Base-by-base conservation (phyloP, 2,888 invertebrate genomes). In the Rhorus exstirpatorius region DNA sequence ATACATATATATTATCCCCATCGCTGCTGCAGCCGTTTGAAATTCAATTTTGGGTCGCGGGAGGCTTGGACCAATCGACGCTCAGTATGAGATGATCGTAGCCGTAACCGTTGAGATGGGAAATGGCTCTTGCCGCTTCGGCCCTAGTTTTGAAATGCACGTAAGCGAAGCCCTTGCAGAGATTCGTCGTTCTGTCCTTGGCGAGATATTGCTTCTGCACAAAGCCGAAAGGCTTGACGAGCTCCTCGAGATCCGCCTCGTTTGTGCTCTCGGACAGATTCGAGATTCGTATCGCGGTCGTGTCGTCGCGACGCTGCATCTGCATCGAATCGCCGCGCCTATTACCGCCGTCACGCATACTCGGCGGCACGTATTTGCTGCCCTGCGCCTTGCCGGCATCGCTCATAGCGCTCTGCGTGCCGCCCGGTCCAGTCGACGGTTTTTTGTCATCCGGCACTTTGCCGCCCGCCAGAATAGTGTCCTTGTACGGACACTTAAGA, bases 1-100 rank as follows among this genome's bases (percentile, higher is more conserved):
- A n/a, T n/a, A n/a, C n/a, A n/a, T n/a, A n/a, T n/a, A n/a, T n/a
- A n/a, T n/a, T n/a, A n/a, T n/a, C n/a, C n/a, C n/a, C n/a, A n/a
- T n/a, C n/a, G n/a, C n/a, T n/a, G n/a, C n/a, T n/a, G n/a, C n/a
- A n/a, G n/a, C n/a, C n/a, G n/a, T n/a, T 10, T 10, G 0, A 17
- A 46, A 49, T 84, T 89, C 86, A 89, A 80, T 89, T 92, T 70
- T 79, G 92, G 79, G 88, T 89, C 0, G 87, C 93, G 83, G 96
- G 96, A 51, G 97, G 97, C 92, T 98, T 99, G 0, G 99, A 99
- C 99, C 99, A 99, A 94, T 99, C 99, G n/a, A 99, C 99, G 93
- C 96, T 98, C 71, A 99, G 94, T 93, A 99, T 99, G 87, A 99
- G 95, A 94, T 99, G 99, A 93, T 99, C 99, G 92, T 99, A 99